Base-by-base conservation (phyloP, 2,113 vertebrate genomes). In the Oreochromis spilurus region DNA sequence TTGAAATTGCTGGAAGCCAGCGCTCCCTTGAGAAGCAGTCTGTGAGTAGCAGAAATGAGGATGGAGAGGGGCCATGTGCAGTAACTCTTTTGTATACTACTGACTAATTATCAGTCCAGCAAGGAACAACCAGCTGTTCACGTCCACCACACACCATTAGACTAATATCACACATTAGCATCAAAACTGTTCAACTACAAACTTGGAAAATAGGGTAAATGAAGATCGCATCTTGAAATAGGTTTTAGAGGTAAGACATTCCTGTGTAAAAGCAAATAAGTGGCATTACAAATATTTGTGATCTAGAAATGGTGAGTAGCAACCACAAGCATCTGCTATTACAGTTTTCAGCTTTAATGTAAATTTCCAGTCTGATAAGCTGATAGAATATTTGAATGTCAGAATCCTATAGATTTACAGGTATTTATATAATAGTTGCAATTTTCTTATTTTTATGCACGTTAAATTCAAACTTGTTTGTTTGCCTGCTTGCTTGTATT, bases 51-150 rank as follows among this genome's bases (percentile, higher is more conserved):
- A 75, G 57, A 77, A 80, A 87, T 34, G 75, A 89, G 55, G 79
- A 89, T 77, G 58, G 54, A 92, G 70, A 84, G 67, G 31, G 26
- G 67, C 77, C 86, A n/a, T 80, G 89, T 72, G 82, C 87, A 52
- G 19, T 79, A 83, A 72, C 75, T 91, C 78, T 82, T 82, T 65
- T 77, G 79, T 78, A 62, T 86, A 83, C 86, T 67, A 70, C 84
- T 84, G 84, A 84, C 80, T 92, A 92, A 93, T 93, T 91, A 92
- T 92, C 52, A 92, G 70, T 55, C 75, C 88, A 86, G 88, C 85
- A 91, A 83, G 86, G 84, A 86, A 52, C 50, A 81, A 75, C 79
- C 92, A 92, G 91, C 92, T 95, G 93, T 90, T 93, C 79, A 29
- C 67, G 84, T 86, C 31, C 67, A 90, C 26, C 67, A 82, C 83